A percentile compares a stretch with the other conserved stretches of the same genome.
phyloP scores from a whole-genome alignment of 2,888 invertebrate genomes.

The Xestia c-nigrum region DNA sequence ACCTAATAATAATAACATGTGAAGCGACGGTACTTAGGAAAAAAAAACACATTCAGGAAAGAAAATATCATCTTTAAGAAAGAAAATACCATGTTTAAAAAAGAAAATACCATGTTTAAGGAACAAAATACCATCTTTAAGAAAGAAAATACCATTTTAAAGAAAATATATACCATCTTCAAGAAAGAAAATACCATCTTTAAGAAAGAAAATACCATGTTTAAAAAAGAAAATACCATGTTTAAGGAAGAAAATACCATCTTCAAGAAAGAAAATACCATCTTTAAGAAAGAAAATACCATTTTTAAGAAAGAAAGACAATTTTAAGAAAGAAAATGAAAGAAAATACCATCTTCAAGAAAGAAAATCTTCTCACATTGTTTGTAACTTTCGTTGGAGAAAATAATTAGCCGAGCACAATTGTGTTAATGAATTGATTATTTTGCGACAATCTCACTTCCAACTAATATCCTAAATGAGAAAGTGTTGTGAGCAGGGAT shows the following conservation, averaged over 20 bases:
- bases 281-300: conserved; percentile 8
- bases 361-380: conserved; percentile 16
- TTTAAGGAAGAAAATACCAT: conserved; percentile 7
- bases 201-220: conserved; percentile 7
- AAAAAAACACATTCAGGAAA: conserved; percentile 7
- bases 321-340: conserved; percentile 19
- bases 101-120: background rate
- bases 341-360: conserved; percentile 4
- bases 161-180: conserved; percentile 9
- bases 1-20: background rate
- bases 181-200: conserved; percentile 5
- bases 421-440: conserved; percentile 5
- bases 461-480: too few species aligned
- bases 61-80: conserved; percentile 3
- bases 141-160: background rate
- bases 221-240: conserved; percentile 11
- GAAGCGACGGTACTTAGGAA: conserved; percentile 3
- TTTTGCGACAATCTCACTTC: background rate
- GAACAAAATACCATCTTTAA: conserved; percentile 12
- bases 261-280: conserved; percentile 6
- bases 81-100: conserved; percentile 6
- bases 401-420: conserved; percentile 16
- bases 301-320: too few species aligned
- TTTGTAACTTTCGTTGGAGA: background rate
- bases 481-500: too few species aligned